These are phyloP conservation scores for Sinella curviseta DNA, from an alignment of 1,140 invertebrate species.

Conservation along the genomic window DNA sequence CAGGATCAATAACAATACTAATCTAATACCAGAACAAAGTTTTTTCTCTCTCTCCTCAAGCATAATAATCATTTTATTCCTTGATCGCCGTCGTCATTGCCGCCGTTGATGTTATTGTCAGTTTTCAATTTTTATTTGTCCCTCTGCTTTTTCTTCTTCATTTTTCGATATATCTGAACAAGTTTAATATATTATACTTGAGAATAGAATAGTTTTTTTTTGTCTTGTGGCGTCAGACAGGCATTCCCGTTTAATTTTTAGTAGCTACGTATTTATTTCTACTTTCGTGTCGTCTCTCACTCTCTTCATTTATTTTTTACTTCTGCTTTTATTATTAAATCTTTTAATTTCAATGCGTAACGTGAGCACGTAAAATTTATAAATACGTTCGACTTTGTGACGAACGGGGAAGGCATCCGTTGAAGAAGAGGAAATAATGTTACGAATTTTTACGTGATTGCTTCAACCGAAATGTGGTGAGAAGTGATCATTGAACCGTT, in stretches of 20 bases:
- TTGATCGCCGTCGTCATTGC: neutral
- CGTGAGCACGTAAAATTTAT: conserved; percentile 5
- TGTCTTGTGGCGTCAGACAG: neutral
- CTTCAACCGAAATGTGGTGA: too few relatives aligned
- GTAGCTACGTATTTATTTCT: too few relatives aligned
- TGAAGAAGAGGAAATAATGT: too few relatives aligned
- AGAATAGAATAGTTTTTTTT: neutral
- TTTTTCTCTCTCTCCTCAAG: too few relatives aligned
- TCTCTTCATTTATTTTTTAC: neutral
- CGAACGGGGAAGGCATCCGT: too few relatives aligned
- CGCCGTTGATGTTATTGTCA: conserved; percentile 2
- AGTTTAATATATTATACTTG: neutral
- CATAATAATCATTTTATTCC: neutral
- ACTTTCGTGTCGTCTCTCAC: neutral
- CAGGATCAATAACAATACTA: neutral
- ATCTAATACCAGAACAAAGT: too few relatives aligned
- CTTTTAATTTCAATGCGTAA: conserved; percentile 8
- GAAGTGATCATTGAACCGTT: too few relatives aligned
- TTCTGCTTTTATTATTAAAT: neutral
- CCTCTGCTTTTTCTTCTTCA: too few relatives aligned
- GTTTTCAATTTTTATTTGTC: conserved; percentile 1
- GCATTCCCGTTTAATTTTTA: neutral
- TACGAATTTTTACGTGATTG: too few relatives aligned
- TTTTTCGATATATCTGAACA: neutral
- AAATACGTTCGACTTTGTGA: too few relatives aligned